phyloP scores from a whole-genome alignment of 2,113 vertebrate species.

The Entelurus aequoreus region DNA sequence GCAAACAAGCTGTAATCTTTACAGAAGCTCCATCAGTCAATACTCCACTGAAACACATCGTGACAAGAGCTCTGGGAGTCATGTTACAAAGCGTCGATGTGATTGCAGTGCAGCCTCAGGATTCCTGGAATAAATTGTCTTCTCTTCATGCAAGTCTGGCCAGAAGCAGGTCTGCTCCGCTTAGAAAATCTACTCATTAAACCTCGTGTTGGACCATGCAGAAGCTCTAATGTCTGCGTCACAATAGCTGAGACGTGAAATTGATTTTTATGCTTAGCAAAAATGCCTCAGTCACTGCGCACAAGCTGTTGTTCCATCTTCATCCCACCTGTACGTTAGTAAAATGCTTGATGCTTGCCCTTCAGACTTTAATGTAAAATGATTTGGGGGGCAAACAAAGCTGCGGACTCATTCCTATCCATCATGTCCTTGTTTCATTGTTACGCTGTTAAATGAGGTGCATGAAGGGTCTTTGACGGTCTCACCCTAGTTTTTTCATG shows the following conservation, averaged over 20 bases:
- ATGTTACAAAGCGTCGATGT: constrained; percentile 27
- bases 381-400: constrained; percentile 42
- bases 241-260: constrained; percentile 61
- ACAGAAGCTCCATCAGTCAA: constrained; percentile 40
- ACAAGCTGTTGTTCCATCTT: constrained; percentile 44
- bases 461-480: constrained; percentile 58
- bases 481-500: constrained; percentile 51
- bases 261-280: constrained; percentile 65
- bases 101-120: constrained; percentile 37
- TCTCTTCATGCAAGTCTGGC: constrained; percentile 27
- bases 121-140: constrained; percentile 33
- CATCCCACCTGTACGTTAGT: constrained; percentile 44
- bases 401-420: constrained; percentile 35
- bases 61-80: constrained; percentile 53
- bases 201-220: constrained; percentile 40
- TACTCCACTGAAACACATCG: constrained; percentile 40
- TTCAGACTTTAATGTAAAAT: constrained; percentile 32
- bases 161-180: constrained; percentile 37
- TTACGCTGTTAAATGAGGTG: constrained; percentile 60
- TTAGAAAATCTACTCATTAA: constrained; percentile 52
- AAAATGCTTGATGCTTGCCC: constrained; percentile 39
- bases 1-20: constrained; percentile 64
- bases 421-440: constrained; percentile 57
- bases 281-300: constrained; percentile 50
- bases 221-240: constrained; percentile 43